Conservation (phyloP, 1,140 invertebrate genomes). For the Penaeus vannamei region DNA sequence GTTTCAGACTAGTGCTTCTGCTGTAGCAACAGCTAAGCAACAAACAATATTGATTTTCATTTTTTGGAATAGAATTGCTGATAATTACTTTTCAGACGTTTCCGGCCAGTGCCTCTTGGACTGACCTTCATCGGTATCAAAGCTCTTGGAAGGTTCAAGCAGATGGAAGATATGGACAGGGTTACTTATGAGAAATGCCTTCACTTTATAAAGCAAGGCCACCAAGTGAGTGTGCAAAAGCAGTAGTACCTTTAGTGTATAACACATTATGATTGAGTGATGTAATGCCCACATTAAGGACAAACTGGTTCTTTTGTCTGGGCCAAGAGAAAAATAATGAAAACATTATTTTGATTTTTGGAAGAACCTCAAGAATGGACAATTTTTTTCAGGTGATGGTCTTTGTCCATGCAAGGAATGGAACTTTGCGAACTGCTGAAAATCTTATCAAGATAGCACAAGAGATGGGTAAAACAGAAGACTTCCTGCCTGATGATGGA, state of each 20-base stretch:
- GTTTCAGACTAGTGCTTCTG: no score
- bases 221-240: constrained; percentile 79
- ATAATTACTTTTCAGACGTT: constrained; percentile 75
- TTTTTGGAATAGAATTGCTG: no score
- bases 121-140: constrained; percentile 96
- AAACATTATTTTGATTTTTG: no score
- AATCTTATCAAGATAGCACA: constrained; percentile 83
- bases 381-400: constrained; percentile 86
- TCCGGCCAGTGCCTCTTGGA: constrained; percentile 94
- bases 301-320: no score
- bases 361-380: no score
- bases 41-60: no score
- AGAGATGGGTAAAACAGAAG: constrained; percentile 82
- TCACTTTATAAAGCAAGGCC: constrained; percentile 88
- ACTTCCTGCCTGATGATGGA: constrained; percentile 76
- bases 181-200: constrained; percentile 95
- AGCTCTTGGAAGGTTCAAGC: constrained; percentile 81
- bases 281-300: no score
- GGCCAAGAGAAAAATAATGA: no score
- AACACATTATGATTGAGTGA: no score
- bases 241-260: no score
- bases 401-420: constrained; percentile 98
- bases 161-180: constrained; percentile 89
- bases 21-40: no score
- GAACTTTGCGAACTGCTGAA: constrained; percentile 90